Percentiles rank a stretch among this genome's conserved stretches.
phyloP scores from a whole-genome alignment of 2,888 invertebrate genomes.

The Stenolophus ochropezus region DNA sequence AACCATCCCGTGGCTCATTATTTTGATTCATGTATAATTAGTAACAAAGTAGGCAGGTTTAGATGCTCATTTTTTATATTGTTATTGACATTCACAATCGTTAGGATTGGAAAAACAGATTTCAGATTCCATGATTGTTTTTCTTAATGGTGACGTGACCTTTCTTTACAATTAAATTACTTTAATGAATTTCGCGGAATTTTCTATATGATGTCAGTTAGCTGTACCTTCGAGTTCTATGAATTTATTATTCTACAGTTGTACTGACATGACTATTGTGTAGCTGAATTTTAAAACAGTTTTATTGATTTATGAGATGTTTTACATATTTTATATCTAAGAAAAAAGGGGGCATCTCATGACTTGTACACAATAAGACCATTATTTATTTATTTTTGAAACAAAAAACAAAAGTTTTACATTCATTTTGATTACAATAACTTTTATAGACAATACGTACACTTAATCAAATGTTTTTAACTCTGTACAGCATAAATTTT shows the following conservation, averaged over 20 bases:
- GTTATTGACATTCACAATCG: slow-evolving; percentile 23
- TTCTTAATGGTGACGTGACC: slow-evolving; percentile 45
- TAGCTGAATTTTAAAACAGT: slow-evolving; percentile 1
- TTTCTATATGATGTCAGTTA: slow-evolving; percentile 46
- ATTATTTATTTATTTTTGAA: too few relatives aligned
- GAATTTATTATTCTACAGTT: slow-evolving; percentile 19
- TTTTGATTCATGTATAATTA: slow-evolving; percentile 58
- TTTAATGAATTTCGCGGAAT: slow-evolving; percentile 46
- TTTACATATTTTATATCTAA: slow-evolving; percentile 4
- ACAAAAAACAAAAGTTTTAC: too few relatives aligned
- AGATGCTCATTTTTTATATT: slow-evolving; percentile 52
- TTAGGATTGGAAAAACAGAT: slow-evolving; percentile 25
- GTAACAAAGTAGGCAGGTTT: slow-evolving; percentile 51
- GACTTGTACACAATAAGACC: too few relatives aligned
- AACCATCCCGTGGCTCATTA: slow-evolving; percentile 50
- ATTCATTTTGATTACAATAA: too few relatives aligned
- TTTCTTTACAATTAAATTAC: slow-evolving; percentile 54
- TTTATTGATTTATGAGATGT: slow-evolving; percentile 26
- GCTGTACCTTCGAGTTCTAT: not conserved
- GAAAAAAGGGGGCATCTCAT: not conserved
- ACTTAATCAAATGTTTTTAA: too few relatives aligned
- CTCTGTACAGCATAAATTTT: too few relatives aligned
- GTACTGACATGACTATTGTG: not conserved
- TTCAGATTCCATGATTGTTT: slow-evolving; percentile 1
- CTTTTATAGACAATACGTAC: too few relatives aligned